These are phyloP conservation scores for Todiramphus chloris DNA, from an alignment of 2,113 vertebrate species.

Conservation along the genomic window DNA sequence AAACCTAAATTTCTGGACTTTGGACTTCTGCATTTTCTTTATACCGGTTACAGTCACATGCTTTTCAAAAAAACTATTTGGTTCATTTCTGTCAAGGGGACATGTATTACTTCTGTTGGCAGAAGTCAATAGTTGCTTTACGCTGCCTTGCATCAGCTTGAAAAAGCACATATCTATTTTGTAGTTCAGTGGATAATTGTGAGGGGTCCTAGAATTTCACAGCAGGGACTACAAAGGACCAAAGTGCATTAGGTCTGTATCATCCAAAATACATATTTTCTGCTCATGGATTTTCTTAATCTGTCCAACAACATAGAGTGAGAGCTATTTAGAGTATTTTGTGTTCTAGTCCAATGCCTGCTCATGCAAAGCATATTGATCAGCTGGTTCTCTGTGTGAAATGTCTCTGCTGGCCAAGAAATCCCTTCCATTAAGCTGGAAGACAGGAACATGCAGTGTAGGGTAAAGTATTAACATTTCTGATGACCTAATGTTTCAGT, in stretches of 20 bases:
- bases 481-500: not conserved
- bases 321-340: not conserved
- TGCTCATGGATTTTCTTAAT: slow-evolving; percentile 40
- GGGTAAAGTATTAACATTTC: not conserved
- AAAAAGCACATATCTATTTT: not conserved
- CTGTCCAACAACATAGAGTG: not conserved
- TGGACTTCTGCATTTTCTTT: not conserved
- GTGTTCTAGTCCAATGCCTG: not conserved
- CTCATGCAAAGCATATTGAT: not conserved
- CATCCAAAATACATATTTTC: slow-evolving; percentile 19
- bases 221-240: not conserved
- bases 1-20: not conserved
- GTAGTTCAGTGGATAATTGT: slow-evolving; percentile 1
- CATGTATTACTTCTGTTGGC: not conserved
- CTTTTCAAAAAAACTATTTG: not conserved
- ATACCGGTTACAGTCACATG: not conserved
- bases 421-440: not conserved
- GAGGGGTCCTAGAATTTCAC: not conserved
- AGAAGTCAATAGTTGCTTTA: slow-evolving; percentile 10
- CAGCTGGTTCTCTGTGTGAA: not conserved
- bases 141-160: not conserved
- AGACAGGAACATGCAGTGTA: not conserved
- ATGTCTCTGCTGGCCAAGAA: not conserved
- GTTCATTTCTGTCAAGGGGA: not conserved
- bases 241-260: not conserved